Conservation (phyloP, 2,797 vertebrate species). For the Sebastes elongatus region DNA sequence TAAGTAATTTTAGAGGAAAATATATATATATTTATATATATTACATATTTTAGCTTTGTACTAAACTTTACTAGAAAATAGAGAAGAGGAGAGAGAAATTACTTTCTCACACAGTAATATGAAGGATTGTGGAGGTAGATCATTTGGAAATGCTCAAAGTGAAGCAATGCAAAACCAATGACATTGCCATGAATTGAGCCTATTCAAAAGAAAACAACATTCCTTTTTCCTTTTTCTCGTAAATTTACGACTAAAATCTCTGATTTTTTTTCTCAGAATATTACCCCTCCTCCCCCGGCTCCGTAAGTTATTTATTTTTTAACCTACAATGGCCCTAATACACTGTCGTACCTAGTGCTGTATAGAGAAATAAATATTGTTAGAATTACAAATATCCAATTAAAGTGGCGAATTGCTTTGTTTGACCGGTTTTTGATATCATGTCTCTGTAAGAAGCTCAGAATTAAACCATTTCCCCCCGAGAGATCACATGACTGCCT, state of each 20-base stretch:
- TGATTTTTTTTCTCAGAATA: not conserved
- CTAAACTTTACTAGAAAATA: slow-evolving; percentile 55
- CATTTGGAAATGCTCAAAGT: slow-evolving; percentile 16
- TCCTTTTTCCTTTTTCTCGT: not conserved
- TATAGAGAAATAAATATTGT: not conserved
- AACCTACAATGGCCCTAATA: not conserved
- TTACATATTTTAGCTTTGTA: slow-evolving; percentile 14
- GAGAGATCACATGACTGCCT: not conserved
- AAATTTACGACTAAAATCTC: too few relatives aligned
- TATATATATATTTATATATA: not conserved
- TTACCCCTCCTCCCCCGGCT: too few relatives aligned
- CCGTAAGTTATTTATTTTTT: not conserved
- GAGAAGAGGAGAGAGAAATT: slow-evolving; percentile 1
- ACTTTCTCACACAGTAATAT: slow-evolving; percentile 33
- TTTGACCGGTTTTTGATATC: not conserved
- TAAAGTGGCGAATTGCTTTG: not conserved
- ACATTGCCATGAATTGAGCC: too few relatives aligned
- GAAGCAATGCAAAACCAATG: not conserved
- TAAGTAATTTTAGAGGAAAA: not conserved
- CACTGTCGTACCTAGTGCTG: not conserved
- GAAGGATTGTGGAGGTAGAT: slow-evolving; percentile 1
- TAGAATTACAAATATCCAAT: not conserved
- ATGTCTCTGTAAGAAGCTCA: not conserved
- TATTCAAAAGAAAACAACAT: not conserved
- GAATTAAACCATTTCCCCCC: not conserved